Conservation (phyloP, 2,797 vertebrate species). For the Lindbergichthys nudifrons region DNA sequence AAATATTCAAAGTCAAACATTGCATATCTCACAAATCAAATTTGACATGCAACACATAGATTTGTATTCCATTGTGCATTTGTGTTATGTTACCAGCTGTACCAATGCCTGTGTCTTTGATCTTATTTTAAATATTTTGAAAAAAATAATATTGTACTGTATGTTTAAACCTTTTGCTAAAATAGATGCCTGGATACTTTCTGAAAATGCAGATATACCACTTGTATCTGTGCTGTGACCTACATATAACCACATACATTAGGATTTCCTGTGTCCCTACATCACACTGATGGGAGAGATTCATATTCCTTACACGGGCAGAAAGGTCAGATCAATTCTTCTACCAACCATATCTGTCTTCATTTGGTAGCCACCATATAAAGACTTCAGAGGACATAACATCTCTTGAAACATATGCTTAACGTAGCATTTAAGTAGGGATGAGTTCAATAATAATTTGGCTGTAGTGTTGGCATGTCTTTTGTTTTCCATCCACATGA, state of each 20-base stretch:
- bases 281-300: conserved; percentile 78
- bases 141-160: not conserved
- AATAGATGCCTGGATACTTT: conserved; percentile 25
- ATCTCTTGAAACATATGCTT: conserved; percentile 64
- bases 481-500: conserved; percentile 78
- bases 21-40: not conserved
- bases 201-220: conserved; percentile 46
- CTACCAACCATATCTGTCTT: conserved; percentile 73
- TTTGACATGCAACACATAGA: not conserved
- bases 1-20: not conserved
- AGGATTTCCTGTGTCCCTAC: conserved; percentile 65
- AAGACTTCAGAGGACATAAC: conserved; percentile 45
- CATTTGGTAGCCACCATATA: conserved; percentile 67
- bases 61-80: too few species aligned
- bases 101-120: not conserved
- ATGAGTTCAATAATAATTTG: conserved; percentile 71
- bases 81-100: not conserved
- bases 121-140: too few species aligned
- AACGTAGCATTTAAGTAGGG: conserved; percentile 70
- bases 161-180: conserved; percentile 21
- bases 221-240: conserved; percentile 66
- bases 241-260: conserved; percentile 73
- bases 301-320: conserved; percentile 70
- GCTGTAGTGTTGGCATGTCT: conserved; percentile 65
- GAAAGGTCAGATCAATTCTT: conserved; percentile 85